Base-by-base conservation (phyloP, 2,888 invertebrate genomes). In the Stramonita haemastoma region DNA sequence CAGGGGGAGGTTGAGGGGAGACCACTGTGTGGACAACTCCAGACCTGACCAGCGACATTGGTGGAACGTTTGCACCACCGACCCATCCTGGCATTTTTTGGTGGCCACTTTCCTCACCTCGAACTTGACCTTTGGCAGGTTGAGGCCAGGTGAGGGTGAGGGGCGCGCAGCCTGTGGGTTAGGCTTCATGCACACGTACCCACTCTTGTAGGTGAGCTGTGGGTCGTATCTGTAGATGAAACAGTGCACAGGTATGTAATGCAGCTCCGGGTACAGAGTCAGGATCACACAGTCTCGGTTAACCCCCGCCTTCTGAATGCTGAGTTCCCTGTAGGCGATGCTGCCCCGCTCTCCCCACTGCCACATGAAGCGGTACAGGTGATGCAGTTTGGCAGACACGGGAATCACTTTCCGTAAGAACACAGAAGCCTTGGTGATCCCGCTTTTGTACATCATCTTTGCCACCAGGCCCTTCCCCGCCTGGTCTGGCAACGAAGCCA, bases 131-230 rank as follows among this genome's bases (percentile, higher is more conserved):
- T 79, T 77, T 22, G 26, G 29, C 29, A n/a, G 22, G n/a, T 11
- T 46, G n/a, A n/a, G 15, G 19, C 13, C 5, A 0, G 17, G 34
- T 36, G 32, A 4, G 13, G 13, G 36, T 36, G 8, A 5, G 11
- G 29, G 29, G 5, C 5, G 29, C 11, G 32, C 8, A 4, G 32
- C 57, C 84, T 5, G 5, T 6, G 32, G 29, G 22, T 87, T 87
- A 2, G n/a, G 36, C 36, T 79, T 87, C 87, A 87, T 87, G 79
- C 87, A 87, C 70, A 87, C 29, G 29, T 87, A 87, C 4, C 87
- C 87, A 34, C n/a, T n/a, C n/a, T n/a, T n/a, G n/a, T n/a, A n/a
- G n/a, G n/a, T n/a, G 57, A 2, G 60, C 60, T 11, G 57, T 22
- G 60, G 86, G 2, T 2, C 5, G 32, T 36, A 11, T 8, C 34